Conservation (phyloP, 2,113 vertebrate species). For the Bos javanicus region DNA sequence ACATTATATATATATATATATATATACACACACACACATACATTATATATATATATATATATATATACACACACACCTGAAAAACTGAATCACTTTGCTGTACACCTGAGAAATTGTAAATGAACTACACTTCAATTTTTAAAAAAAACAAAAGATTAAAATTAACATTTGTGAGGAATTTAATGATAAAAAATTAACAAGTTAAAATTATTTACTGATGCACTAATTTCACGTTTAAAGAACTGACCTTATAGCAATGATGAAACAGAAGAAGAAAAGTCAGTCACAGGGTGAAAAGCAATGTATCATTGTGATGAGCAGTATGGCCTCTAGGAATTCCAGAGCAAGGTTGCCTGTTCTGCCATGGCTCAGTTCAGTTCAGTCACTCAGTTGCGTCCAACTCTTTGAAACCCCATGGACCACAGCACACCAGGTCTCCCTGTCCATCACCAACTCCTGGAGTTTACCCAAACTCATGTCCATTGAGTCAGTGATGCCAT, state of each 20-base stretch:
- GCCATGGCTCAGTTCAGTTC: neutral
- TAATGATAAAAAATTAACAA: neutral
- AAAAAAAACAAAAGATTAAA: neutral
- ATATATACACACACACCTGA: no score
- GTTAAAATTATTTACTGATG: neutral
- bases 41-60: no score
- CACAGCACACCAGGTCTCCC: accelerated
- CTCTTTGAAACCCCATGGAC: neutral
- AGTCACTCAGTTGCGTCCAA: accelerated
- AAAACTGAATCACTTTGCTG: neutral
- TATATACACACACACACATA: accelerated
- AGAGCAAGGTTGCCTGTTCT: neutral
- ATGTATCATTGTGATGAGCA: neutral
- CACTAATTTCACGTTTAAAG: neutral
- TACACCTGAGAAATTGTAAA: neutral
- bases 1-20: neutral
- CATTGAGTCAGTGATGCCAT: neutral
- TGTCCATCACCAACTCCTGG: neutral
- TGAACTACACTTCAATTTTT: neutral
- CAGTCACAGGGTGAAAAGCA: neutral
- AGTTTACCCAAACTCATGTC: neutral
- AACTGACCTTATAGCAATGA: neutral
- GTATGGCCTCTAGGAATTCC: neutral
- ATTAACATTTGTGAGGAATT: neutral
- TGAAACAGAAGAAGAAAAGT: neutral